phyloP scores from a whole-genome alignment of 2,888 invertebrate species.

The Drosophila yooni region DNA sequence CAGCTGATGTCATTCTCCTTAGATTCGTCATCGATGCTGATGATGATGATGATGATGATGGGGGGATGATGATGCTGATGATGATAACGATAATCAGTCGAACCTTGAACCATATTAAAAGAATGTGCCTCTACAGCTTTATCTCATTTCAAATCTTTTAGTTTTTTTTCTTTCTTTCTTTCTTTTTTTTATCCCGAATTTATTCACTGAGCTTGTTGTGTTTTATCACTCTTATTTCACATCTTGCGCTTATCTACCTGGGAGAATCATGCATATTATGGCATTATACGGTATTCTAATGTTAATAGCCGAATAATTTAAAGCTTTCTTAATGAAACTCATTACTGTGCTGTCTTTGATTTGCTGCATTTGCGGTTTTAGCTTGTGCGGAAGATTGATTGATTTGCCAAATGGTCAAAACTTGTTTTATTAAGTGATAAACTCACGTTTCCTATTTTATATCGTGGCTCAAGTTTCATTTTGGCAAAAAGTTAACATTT shows the following conservation, averaged over 20 bases:
- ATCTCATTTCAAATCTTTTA: conserved; percentile 21
- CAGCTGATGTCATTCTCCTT: conserved; percentile 37
- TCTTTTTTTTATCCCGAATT: background rate
- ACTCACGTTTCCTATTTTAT: background rate
- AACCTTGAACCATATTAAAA: conserved; percentile 55
- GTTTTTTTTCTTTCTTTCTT: background rate
- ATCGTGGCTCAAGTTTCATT: background rate
- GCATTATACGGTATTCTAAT: background rate
- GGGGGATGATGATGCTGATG: conserved; percentile 7
- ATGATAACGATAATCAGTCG: conserved; percentile 40
- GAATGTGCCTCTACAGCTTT: conserved; percentile 17
- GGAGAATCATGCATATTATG: background rate
- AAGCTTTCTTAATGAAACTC: background rate
- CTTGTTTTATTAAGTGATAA: background rate
- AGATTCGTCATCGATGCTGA: conserved; percentile 52
- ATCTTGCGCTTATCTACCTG: conserved; percentile 37
- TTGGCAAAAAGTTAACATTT: background rate
- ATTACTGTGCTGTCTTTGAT: background rate
- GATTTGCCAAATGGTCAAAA: background rate
- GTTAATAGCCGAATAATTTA: background rate
- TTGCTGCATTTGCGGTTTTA: background rate
- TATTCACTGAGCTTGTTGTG: conserved; percentile 3
- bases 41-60: conserved; percentile 23
- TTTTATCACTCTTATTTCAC: conserved; percentile 37
- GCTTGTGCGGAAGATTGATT: background rate